phyloP scores from a whole-genome alignment of 2,888 invertebrate genomes.

The Maniola hyperantus region DNA sequence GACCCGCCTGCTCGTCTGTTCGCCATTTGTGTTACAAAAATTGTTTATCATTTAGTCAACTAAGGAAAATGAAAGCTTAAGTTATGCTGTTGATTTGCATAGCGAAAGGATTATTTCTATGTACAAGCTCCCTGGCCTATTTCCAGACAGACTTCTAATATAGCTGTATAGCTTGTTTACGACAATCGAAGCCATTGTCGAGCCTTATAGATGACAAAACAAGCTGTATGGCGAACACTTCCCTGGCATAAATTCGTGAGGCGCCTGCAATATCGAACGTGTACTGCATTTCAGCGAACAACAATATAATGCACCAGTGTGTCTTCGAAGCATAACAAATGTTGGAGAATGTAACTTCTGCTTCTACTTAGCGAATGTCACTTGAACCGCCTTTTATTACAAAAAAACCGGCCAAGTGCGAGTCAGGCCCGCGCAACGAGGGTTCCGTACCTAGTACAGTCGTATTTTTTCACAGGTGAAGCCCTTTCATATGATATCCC shows the following conservation, averaged over 20 bases:
- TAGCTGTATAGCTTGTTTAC: conserved; percentile 4
- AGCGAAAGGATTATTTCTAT: too few relatives aligned
- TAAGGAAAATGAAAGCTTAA: too few relatives aligned
- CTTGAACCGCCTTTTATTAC: background rate
- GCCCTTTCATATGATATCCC: too few relatives aligned
- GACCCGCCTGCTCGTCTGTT: too few relatives aligned
- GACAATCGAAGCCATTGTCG: background rate
- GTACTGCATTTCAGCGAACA: background rate
- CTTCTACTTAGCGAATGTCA: background rate
- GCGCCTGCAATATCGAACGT: conserved; percentile 11
- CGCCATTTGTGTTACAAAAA: too few relatives aligned
- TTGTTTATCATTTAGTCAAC: too few relatives aligned
- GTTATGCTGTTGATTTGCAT: too few relatives aligned
- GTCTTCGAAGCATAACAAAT: conserved; percentile 7
- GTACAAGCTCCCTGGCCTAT: too few relatives aligned
- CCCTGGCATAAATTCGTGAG: background rate
- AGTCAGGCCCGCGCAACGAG: too few relatives aligned
- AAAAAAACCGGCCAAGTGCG: background rate
- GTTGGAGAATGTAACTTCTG: background rate
- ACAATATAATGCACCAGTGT: background rate
- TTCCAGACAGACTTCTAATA: too few relatives aligned
- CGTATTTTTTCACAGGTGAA: too few relatives aligned
- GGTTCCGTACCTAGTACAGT: too few relatives aligned
- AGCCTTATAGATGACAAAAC: background rate
- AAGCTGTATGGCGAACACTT: background rate